phyloP scores from a whole-genome alignment of 2,797 vertebrate genomes.

The Ara ararauna region DNA sequence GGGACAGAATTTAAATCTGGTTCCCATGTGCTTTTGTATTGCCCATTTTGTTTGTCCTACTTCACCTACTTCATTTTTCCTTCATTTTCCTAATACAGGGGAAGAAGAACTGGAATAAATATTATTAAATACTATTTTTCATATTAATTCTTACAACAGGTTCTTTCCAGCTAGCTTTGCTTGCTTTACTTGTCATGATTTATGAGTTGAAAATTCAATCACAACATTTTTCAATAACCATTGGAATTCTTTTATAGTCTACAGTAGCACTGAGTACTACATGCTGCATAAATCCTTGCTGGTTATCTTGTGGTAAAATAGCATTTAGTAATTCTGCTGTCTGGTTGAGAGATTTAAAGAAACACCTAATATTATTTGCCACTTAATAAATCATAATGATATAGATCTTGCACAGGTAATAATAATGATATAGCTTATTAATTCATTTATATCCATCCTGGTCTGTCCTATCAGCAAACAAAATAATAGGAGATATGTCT shows the following conservation, averaged over 20 bases:
- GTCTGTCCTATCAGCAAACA: neutral
- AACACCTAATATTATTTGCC: neutral
- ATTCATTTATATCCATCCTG: neutral
- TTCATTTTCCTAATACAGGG: neutral
- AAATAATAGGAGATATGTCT: neutral
- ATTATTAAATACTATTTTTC: neutral
- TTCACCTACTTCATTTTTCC: neutral
- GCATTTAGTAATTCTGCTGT: neutral
- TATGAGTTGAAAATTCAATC: constrained; percentile 6
- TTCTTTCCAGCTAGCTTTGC: neutral
- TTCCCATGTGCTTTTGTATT: neutral
- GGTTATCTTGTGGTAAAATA: neutral
- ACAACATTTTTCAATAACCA: neutral
- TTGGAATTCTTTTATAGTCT: neutral
- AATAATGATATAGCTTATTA: neutral
- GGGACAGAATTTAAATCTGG: neutral
- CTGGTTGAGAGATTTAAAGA: neutral
- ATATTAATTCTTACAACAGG: neutral
- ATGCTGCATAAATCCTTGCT: neutral
- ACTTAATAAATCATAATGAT: neutral
- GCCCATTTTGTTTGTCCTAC: neutral
- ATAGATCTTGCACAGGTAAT: neutral
- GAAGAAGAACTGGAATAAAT: neutral
- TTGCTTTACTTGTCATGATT: constrained; percentile 2
- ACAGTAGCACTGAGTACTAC: neutral